Base-by-base conservation (phyloP, 92 coral and sea anemone species). In the Meandrina meandrites region DNA sequence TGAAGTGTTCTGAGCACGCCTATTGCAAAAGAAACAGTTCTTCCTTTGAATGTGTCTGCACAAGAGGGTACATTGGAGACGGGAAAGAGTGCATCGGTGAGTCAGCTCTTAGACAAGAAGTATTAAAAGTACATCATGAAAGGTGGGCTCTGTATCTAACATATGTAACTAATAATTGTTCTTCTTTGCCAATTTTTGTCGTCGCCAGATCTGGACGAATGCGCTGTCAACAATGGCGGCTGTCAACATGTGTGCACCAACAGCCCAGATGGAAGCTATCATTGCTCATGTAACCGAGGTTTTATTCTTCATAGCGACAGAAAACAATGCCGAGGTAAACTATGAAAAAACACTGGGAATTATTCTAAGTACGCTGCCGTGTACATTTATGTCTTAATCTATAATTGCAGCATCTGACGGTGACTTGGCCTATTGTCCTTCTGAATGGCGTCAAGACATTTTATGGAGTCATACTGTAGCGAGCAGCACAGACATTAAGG, bases 361-460 rank as follows among this genome's bases (percentile, higher is more conserved):
- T 78, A 5, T 5, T 78, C 5, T 48, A 50, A 27, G 51, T 57
- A 34, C 3, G 71, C 9, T 32, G 21, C 21, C 4, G 35, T 32
- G 50, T 51, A 18, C 17, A 31, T 47, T 53, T n/a, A 66, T 69
- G 42, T 73, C 36, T 62, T 57, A 3, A 34, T 56, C 69, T 51
- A 14, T 50, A 11, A 28, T 35, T 72, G 75, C 83, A 93, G 94
- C 93, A 8, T 79, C 94, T 30, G 79, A 75, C 28, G 94, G 87
- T 70, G 90, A 86, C 34, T 66, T 84, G 3, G 96, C 98, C 21
- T 94, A 89, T 74, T 94, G 98, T 72, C 60, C 92, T 24, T 78
- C 98, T 19, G 93, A 93, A 81, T 94, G 98, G 98, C 85, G 84
- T 45, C 98, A 94, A 79, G 98, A 93, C 71, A 86, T 94, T 28